A percentile compares a stretch with the other conserved stretches of the same genome.
Evolutionary conservation across 2,797 vertebrate genomes (phyloP).

Genomic region (Megalops cyprinoides): DNA sequence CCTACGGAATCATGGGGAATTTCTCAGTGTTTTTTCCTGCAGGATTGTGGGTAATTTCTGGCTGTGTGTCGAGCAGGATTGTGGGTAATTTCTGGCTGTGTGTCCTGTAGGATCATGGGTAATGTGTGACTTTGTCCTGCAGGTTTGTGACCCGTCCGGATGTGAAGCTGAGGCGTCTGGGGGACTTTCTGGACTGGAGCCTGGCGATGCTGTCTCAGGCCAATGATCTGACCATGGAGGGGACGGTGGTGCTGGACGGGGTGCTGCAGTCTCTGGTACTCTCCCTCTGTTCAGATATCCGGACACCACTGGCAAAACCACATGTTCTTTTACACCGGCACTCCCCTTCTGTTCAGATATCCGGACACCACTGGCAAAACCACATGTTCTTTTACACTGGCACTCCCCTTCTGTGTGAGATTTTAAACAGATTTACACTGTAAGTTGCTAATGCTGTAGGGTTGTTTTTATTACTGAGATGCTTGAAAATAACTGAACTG

Average conservation of each 20-base stretch:
- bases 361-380: background rate
- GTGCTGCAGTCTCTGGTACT: constrained; percentile 91
- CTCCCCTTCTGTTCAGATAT: constrained; percentile 36
- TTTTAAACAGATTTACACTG: no score
- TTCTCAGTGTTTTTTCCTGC: background rate
- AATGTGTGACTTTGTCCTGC: constrained; percentile 27
- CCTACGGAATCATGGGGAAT: background rate
- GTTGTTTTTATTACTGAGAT: no score
- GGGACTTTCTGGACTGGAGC: constrained; percentile 92
- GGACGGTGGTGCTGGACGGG: constrained; percentile 82
- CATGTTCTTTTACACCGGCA: no score
- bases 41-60: background rate
- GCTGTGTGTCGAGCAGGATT: background rate
- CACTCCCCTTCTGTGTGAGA: no score
- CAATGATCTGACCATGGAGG: constrained; percentile 76
- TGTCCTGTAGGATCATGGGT: background rate
- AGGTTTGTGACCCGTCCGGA: constrained; percentile 95
- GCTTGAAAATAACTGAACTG: no score
- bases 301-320: background rate
- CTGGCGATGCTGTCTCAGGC: constrained; percentile 79
- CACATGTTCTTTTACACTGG: no score
- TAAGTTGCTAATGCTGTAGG: no score
- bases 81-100: background rate
- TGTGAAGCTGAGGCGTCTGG: constrained; percentile 85
- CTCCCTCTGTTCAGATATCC: background rate